Evolutionary conservation across 2,797 vertebrate genomes (phyloP).

Genomic region (Manis pentadactyla): DNA sequence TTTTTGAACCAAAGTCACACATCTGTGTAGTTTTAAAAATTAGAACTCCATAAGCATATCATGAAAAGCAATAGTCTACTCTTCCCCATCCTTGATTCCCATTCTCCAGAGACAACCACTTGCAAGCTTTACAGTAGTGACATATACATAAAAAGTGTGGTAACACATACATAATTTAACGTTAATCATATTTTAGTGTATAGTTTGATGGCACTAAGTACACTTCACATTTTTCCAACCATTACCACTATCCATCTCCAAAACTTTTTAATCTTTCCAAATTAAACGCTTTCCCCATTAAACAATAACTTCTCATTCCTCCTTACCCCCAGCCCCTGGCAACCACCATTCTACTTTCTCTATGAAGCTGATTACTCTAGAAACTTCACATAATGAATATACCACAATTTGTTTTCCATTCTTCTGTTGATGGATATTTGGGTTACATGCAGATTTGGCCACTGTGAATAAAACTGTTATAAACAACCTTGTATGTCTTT

Average conservation of each 20-base stretch:
- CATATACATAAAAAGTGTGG: background rate
- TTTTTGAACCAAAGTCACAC: conserved; percentile 22
- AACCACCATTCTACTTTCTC: background rate
- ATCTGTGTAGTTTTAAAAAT: background rate
- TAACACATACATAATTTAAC: background rate
- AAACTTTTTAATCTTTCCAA: background rate
- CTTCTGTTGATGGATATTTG: too few relatives aligned
- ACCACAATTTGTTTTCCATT: too few relatives aligned
- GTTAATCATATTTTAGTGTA: background rate
- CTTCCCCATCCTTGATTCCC: background rate
- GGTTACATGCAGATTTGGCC: too few relatives aligned
- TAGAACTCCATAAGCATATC: background rate
- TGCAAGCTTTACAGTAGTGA: background rate
- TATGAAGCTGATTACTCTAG: background rate
- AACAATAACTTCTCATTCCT: background rate
- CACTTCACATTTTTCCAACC: background rate
- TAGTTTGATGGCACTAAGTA: background rate
- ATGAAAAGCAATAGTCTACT: background rate
- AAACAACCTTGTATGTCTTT: too few relatives aligned
- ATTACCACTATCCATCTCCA: background rate
- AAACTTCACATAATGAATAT: background rate
- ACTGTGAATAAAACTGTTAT: too few relatives aligned
- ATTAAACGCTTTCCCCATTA: background rate
- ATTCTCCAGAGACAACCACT: background rate
- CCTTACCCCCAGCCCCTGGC: background rate